Base-by-base conservation (phyloP, 2,797 vertebrate species). In the Hapalemur alaotrensis region DNA sequence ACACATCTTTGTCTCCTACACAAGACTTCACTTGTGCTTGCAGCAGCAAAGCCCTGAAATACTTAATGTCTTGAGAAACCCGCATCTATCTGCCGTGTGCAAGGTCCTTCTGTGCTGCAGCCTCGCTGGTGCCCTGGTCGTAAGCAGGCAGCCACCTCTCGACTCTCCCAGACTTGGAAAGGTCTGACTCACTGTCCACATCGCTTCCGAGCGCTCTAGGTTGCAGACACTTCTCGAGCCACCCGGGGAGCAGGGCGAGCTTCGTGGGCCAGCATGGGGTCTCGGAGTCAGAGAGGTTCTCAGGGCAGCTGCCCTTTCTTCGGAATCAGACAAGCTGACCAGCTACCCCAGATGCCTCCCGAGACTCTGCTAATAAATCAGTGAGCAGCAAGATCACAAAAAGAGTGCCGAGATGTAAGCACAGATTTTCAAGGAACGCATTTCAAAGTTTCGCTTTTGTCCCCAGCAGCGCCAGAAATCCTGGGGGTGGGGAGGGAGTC, bases 21-120 rank as follows among this genome's bases (percentile, higher is more conserved):
- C 96, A 97, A 96, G 96, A 95, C 97, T 93, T 35, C 54, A 14
- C 72, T 97, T 96, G 96, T 97, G 90, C 92, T 87, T 86, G 84
- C 79, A 38, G 80, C 7, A 79, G 93, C 95, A 69, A 89, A 92
- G 93, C 91, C 94, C 93, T 65, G 91, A 97, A 86, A 90, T 59
- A 54, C 80, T 94, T 81, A 35, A 78, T 82, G 83, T 89, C 86
- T 73, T 89, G n/a, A 89, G 94, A 96, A 93, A 69, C 48, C 43
- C 15, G 1, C 17, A 83, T 95, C 94, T 93, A 10, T 91, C 82
- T 84, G 75, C 86, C 85, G 7, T 54, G 82, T 48, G 95, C 61
- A 6, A 25, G 17, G 84, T 70, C 70, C 73, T 81, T 97, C 70
- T 81, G 95, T 82, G 93, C 23, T 5, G 7, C 25, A 25, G 82